These are phyloP conservation scores for Micrastur ruficollis DNA, from an alignment of 2,797 vertebrate species.

Conservation along the genomic window DNA sequence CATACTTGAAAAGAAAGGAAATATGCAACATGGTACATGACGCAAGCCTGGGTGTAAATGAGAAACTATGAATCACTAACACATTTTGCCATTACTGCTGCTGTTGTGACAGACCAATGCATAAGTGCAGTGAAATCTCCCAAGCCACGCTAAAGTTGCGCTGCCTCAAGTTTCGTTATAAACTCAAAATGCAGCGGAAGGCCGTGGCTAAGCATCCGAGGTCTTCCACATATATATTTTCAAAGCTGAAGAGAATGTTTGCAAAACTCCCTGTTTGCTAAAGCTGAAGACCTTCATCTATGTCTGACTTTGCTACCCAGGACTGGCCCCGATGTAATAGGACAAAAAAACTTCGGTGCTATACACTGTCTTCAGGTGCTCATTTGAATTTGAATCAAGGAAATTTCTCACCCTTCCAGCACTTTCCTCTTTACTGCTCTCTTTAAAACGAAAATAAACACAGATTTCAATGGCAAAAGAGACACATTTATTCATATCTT, in stretches of 20 bases:
- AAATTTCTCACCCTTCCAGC: background rate
- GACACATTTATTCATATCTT: background rate
- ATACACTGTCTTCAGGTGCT: background rate
- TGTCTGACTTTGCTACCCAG: background rate
- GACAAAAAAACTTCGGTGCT: background rate
- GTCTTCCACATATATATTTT: background rate
- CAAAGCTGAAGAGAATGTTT: background rate
- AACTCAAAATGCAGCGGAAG: background rate
- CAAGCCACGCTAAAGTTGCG: background rate
- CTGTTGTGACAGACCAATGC: background rate
- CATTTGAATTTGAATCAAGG: background rate
- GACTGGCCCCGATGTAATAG: background rate
- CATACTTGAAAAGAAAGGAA: slow-evolving; percentile 55
- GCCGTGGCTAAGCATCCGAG: background rate
- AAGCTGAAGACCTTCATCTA: background rate
- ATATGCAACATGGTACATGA: background rate
- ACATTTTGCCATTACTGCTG: background rate
- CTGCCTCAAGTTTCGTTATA: background rate
- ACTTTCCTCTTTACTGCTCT: background rate
- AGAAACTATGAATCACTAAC: slow-evolving; percentile 24
- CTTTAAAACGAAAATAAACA: background rate
- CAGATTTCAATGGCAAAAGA: background rate
- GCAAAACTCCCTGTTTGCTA: background rate
- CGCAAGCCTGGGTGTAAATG: slow-evolving; percentile 3
- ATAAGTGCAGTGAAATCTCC: background rate